Evolutionary conservation across 2,797 vertebrate species (phyloP).

Genomic region (Acanthopagrus latus): DNA sequence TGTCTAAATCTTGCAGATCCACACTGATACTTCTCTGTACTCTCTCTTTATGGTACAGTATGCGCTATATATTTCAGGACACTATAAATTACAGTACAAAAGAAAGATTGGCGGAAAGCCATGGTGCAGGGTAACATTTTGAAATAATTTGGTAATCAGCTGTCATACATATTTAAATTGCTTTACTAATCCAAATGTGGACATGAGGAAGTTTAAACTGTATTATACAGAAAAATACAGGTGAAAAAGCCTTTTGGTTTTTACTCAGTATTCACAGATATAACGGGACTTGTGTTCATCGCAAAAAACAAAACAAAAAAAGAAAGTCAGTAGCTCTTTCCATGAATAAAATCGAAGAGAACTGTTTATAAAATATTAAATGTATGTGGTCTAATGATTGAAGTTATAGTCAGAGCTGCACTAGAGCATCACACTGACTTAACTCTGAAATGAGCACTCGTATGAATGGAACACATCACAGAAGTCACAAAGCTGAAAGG

Average conservation of each 20-base stretch:
- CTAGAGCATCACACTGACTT: not conserved
- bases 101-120: not conserved
- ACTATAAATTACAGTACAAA: not conserved
- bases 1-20: conserved; percentile 24
- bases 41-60: not conserved
- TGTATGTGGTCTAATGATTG: too few species aligned
- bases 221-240: not conserved
- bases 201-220: not conserved
- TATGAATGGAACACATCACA: conserved; percentile 19
- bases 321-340: not conserved
- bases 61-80: not conserved
- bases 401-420: not conserved
- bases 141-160: not conserved
- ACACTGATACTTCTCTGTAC: conserved; percentile 1
- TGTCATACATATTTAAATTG: not conserved
- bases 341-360: not conserved
- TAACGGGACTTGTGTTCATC: too few species aligned
- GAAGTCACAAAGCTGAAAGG: conserved; percentile 33
- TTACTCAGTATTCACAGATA: not conserved
- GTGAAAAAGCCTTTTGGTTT: not conserved
- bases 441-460: conserved; percentile 12
- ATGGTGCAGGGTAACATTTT: not conserved
- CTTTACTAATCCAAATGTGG: not conserved
- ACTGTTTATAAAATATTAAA: not conserved
- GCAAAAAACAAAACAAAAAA: not conserved